Percentiles rank a stretch among this genome's conserved stretches.
These are phyloP conservation scores for Nomada goodeniana DNA, from an alignment of 2,888 invertebrate genomes.

Conservation along the genomic window DNA sequence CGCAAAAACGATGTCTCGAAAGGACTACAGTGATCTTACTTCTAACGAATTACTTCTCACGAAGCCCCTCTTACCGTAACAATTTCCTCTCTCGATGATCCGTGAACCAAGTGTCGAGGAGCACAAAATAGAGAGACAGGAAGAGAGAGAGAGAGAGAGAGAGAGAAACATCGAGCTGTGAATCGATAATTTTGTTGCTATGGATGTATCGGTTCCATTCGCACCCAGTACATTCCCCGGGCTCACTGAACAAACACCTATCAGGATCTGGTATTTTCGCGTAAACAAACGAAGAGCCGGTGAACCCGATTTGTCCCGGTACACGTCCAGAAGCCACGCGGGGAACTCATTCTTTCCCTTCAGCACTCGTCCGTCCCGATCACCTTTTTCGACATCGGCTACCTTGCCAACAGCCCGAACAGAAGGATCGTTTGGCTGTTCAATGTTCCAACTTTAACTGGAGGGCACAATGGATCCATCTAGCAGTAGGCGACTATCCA, in stretches of 20 bases:
- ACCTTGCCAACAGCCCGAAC: slow-evolving; percentile 50
- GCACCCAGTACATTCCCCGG: slow-evolving; percentile 43
- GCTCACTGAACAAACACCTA: slow-evolving; percentile 57
- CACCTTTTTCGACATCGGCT: slow-evolving; percentile 29
- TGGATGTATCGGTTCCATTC: slow-evolving; percentile 44
- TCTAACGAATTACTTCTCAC: background rate
- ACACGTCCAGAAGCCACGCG: slow-evolving; percentile 19
- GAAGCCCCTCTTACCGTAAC: background rate
- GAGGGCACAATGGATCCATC: slow-evolving; percentile 71
- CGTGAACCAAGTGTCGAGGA: slow-evolving; percentile 20
- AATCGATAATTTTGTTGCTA: slow-evolving; percentile 54
- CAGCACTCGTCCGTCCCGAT: slow-evolving; percentile 38
- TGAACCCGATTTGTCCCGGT: slow-evolving; percentile 13
- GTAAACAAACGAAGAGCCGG: slow-evolving; percentile 55
- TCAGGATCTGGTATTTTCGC: slow-evolving; percentile 53
- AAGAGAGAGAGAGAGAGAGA: background rate
- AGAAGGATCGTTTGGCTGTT: slow-evolving; percentile 63
- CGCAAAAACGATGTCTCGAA: background rate
- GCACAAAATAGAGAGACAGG: background rate
- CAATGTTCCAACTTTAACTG: slow-evolving; percentile 70
- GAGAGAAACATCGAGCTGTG: background rate
- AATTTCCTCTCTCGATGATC: slow-evolving; percentile 22
- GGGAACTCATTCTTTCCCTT: slow-evolving; percentile 59
- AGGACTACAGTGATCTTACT: no score
- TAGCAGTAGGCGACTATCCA: slow-evolving; percentile 68